These are phyloP conservation scores for Chrysomela aeneicollis DNA, from an alignment of 2,888 invertebrate species.

Conservation along the genomic window DNA sequence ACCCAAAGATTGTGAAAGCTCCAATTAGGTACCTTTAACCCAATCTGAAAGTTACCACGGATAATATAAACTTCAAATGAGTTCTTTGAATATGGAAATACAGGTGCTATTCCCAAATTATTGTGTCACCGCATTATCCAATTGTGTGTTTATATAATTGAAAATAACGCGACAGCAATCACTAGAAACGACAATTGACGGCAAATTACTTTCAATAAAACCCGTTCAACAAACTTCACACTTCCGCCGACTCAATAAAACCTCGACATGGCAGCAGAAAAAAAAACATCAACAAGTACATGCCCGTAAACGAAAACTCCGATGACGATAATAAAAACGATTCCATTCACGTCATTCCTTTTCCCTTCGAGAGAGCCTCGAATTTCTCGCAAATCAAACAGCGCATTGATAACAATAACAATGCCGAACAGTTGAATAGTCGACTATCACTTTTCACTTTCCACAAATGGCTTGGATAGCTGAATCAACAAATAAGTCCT, in stretches of 20 bases:
- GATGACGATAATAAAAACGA: background rate
- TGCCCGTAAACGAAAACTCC: background rate
- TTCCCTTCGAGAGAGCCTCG: constrained; percentile 10
- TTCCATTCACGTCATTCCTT: constrained; percentile 4
- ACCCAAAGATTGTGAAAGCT: too few relatives aligned
- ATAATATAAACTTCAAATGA: too few relatives aligned
- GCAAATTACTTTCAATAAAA: constrained; percentile 1
- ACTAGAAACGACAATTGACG: background rate
- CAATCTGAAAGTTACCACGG: too few relatives aligned
- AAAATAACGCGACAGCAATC: background rate
- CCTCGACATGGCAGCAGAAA: background rate
- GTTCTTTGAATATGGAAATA: too few relatives aligned
- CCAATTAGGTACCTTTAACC: too few relatives aligned
- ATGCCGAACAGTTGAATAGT: constrained; percentile 27
- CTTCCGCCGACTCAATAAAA: background rate
- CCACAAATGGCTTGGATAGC: constrained; percentile 26
- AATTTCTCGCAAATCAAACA: constrained; percentile 24
- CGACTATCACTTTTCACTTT: constrained; percentile 33
- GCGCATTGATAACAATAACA: constrained; percentile 29
- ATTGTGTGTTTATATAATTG: background rate
- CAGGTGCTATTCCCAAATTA: background rate
- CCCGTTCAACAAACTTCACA: background rate
- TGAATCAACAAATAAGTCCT: constrained; percentile 35
- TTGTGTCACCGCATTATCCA: background rate
- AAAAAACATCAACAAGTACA: constrained; percentile 5